These are phyloP conservation scores for Tromatobia lineatoria DNA, from an alignment of 2,888 invertebrate species.

Conservation along the genomic window DNA sequence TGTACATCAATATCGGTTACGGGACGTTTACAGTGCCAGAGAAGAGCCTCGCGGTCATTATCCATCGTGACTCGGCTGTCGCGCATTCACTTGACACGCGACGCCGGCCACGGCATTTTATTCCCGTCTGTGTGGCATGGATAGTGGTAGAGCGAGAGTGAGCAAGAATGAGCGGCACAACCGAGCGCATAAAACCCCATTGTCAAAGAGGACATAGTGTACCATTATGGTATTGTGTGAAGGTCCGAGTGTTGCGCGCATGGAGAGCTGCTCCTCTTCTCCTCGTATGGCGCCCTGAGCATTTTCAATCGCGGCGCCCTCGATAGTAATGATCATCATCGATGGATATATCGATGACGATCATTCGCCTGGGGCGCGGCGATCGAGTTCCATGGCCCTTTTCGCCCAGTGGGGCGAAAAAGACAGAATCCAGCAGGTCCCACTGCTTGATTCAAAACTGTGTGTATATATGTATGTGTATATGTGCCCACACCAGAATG, in stretches of 20 bases:
- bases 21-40: conserved; percentile 50
- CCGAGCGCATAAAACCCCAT: conserved; percentile 58
- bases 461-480: background rate
- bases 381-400: background rate
- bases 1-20: conserved; percentile 65
- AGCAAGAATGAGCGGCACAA: conserved; percentile 23
- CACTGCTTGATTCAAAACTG: background rate
- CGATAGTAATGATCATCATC: conserved; percentile 38
- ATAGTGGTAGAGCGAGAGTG: background rate
- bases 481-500: background rate
- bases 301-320: conserved; percentile 48
- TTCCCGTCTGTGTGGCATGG: conserved; percentile 24
- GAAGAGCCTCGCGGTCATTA: conserved; percentile 63
- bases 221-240: conserved; percentile 48
- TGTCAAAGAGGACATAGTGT: conserved; percentile 54
- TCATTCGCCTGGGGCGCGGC: background rate
- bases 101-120: conserved; percentile 67
- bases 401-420: background rate
- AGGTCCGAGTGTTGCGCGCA: conserved; percentile 13
- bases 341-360: conserved; percentile 42
- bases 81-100: conserved; percentile 68
- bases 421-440: background rate
- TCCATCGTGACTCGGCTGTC: conserved; percentile 69
- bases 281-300: conserved; percentile 19
- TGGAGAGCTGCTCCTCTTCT: background rate